These are phyloP conservation scores for Acronicta alni DNA, from an alignment of 2,888 invertebrate genomes.

Conservation along the genomic window DNA sequence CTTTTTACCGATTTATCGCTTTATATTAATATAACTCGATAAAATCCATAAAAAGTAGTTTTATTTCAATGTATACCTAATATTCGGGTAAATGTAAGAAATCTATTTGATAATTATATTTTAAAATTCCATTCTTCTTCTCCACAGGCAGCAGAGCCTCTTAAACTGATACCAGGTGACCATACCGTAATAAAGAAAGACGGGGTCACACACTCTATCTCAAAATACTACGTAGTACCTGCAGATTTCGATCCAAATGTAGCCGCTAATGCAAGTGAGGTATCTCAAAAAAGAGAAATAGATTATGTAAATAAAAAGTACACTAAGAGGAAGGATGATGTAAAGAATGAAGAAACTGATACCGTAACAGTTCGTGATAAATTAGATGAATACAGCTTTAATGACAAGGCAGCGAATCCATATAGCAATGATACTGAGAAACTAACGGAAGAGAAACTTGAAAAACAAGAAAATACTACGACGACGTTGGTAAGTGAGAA, in stretches of 20 bases:
- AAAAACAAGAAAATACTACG: too few relatives aligned
- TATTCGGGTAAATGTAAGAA: too few relatives aligned
- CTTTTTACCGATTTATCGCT: too few relatives aligned
- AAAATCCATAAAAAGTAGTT: too few relatives aligned
- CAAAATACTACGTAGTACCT: slow-evolving; percentile 40
- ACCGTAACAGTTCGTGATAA: background rate
- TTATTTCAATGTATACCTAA: too few relatives aligned
- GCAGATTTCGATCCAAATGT: slow-evolving; percentile 13
- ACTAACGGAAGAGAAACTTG: too few relatives aligned
- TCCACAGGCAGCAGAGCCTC: slow-evolving; percentile 27
- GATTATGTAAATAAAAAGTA: background rate
- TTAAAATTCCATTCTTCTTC: background rate
- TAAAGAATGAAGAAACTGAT: background rate
- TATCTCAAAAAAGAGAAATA: background rate
- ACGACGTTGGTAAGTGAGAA: slow-evolving; percentile 16
- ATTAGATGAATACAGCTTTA: background rate
- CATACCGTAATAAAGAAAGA: slow-evolving; percentile 30
- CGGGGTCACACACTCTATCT: slow-evolving; percentile 36
- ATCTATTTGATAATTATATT: too few relatives aligned
- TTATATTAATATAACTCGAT: too few relatives aligned
- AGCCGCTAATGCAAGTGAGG: background rate
- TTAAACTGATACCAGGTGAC: slow-evolving; percentile 31
- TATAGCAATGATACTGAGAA: too few relatives aligned
- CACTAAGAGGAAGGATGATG: background rate
- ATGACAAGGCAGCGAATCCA: background rate